phyloP scores from a whole-genome alignment of 2,113 vertebrate genomes.

The Otis tarda region DNA sequence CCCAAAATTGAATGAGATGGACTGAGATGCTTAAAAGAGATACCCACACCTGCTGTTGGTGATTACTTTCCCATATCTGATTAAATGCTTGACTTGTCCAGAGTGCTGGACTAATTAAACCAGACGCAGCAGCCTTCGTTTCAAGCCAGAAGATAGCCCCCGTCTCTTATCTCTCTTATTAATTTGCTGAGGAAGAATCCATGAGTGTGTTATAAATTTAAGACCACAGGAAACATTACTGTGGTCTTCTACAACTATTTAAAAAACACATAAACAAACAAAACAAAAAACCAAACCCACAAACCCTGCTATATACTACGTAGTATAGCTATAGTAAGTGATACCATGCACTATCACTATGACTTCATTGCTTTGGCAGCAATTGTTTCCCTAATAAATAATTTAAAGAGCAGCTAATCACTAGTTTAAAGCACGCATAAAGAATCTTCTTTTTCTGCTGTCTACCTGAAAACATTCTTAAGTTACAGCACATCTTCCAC shows the following conservation, averaged over 20 bases:
- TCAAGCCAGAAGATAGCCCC: not conserved
- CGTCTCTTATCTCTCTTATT: not conserved
- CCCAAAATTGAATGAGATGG: not conserved
- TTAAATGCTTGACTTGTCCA: slow-evolving; percentile 21
- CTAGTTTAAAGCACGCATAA: not conserved
- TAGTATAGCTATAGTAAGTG: not conserved
- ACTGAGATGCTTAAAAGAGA: not conserved
- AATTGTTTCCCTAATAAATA: slow-evolving; percentile 7
- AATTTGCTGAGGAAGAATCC: not conserved
- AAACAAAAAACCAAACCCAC: not conserved
- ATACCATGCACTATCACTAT: not conserved
- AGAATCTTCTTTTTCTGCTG: not conserved
- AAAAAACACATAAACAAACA: not conserved
- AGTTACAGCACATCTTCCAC: not conserved
- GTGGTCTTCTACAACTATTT: not conserved
- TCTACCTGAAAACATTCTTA: not conserved
- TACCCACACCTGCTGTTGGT: not conserved
- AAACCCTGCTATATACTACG: not conserved
- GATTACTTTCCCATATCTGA: slow-evolving; percentile 2
- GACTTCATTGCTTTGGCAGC: not conserved
- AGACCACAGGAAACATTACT: not conserved
- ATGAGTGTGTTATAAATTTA: not conserved
- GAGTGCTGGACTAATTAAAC: slow-evolving; percentile 20
- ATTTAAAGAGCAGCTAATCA: not conserved
- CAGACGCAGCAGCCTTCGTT: not conserved